Evolutionary conservation across 2,797 vertebrate genomes (phyloP), one percentile per base, ranked within the genome.

Genomic region (Cirrhinus molitorella): DNA sequence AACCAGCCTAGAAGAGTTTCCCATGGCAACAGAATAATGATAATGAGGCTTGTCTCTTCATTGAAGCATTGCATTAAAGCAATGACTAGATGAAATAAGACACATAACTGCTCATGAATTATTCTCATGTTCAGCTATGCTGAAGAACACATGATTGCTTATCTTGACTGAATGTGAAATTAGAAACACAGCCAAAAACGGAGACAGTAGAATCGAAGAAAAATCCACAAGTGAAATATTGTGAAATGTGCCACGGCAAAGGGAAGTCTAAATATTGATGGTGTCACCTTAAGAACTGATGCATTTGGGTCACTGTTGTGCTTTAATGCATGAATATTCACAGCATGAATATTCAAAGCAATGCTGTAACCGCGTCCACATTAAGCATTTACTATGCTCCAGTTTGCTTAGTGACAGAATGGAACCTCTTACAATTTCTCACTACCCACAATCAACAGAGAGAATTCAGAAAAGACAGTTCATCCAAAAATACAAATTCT

Each of bases 321-420:
- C 49, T 68, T 77, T 25, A 78, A 49, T 4, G 23, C 8, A 77
- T 83, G 63, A 76, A 77, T 83, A 83, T 83, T 68, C 73, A 83
- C 77, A 17, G 19, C 17, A 47, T 34, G 40, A 11, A 77, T 57
- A 76, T 68, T 77, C 49, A 83, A 59, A 66, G 49, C 49, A 76
- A n/a, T 57, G 68, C 7, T 76, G 9, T 70, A 83, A 47, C 61
- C 23, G 13, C 3, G 3, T 77, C 61, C 59, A 75, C 59, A 76
- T 83, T 76, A 76, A 83, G 80, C 71, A 66, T 74, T 82, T 65
- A 74, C 28, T 74, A 31, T 74, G 57, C 70, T 82, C 70, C 71
- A 82, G 55, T 63, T 65, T 63, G 53, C 53, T 59, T 43, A 71
- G 23, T 34, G 80, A 73, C 55, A 73, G 66, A 72, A 81, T 63